A percentile compares a stretch with the other conserved stretches of the same genome.
These are phyloP conservation scores for Heterotilapia buettikoferi DNA, from an alignment of 2,113 vertebrate species.

Conservation along the genomic window DNA sequence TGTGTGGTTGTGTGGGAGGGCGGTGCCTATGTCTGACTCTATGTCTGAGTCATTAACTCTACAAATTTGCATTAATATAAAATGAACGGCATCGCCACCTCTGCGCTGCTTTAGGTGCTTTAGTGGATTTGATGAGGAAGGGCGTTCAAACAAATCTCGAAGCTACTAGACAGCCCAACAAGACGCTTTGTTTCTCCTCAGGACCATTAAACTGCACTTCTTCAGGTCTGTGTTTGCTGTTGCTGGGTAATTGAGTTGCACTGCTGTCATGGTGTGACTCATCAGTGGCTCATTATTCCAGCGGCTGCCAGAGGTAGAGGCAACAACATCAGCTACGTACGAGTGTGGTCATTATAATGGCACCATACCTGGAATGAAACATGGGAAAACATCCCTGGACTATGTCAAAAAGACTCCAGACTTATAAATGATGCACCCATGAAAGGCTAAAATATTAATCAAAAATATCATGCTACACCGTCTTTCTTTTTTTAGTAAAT, in stretches of 20 bases:
- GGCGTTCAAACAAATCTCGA: neutral
- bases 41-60: neutral
- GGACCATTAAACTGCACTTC: conserved; percentile 22
- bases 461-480: neutral
- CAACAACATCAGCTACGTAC: neutral
- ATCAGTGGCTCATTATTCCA: conserved; percentile 53
- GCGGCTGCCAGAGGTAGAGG: conserved; percentile 1
- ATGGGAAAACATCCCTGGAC: neutral
- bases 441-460: conserved; percentile 26
- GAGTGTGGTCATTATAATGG: conserved; percentile 36
- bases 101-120: neutral
- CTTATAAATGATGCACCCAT: conserved; percentile 22
- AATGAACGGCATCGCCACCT: neutral
- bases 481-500: neutral
- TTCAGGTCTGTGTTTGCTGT: conserved; percentile 25
- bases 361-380: neutral
- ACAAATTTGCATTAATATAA: conserved; percentile 3
- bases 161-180: neutral
- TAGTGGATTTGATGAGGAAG: conserved; percentile 1
- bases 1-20: neutral
- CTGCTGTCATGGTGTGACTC: conserved; percentile 28
- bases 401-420: neutral
- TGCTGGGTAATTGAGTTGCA: conserved; percentile 56
- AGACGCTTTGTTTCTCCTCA: neutral
- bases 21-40: neutral